These are phyloP conservation scores for Hydrozoanthus tunicans DNA, from an alignment of 64 coral and sea anemone genomes.

Conservation along the genomic window DNA sequence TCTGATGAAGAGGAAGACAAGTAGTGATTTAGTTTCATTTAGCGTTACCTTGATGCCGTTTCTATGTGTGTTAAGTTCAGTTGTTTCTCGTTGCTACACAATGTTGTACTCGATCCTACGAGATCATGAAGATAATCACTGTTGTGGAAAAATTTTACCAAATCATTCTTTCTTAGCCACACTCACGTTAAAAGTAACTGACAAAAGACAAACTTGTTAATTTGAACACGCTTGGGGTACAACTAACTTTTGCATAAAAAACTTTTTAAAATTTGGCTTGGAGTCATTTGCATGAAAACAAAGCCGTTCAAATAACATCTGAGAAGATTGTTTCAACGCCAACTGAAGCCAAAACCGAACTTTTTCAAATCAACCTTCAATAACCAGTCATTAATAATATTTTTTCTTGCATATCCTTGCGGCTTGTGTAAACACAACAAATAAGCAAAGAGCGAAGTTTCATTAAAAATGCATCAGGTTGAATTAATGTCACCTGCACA, in stretches of 20 bases:
- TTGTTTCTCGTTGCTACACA: not conserved
- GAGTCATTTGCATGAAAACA: not conserved
- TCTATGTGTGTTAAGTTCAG: not conserved
- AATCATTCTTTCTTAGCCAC: no score
- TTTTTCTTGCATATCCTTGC: not conserved
- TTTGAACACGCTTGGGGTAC: not conserved
- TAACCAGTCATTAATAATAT: slow-evolving; percentile 2
- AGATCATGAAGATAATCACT: not conserved
- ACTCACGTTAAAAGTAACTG: not conserved
- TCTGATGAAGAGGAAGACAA: not conserved
- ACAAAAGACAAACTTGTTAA: not conserved
- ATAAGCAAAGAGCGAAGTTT: slow-evolving; percentile 9
- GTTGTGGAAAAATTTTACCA: no score
- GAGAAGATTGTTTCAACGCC: not conserved
- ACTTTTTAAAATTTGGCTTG: not conserved
- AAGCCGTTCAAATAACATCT: not conserved
- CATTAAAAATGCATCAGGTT: slow-evolving; percentile 42
- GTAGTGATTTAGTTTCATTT: not conserved
- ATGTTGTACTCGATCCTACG: not conserved
- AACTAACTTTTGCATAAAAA: not conserved
- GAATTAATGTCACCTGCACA: not conserved
- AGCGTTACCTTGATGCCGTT: not conserved
- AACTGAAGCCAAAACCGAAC: not conserved
- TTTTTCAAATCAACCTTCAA: not conserved
- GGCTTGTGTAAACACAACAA: not conserved